Evolutionary conservation across 2,113 vertebrate species (phyloP).

Genomic region (Chiloscyllium plagiosum): DNA sequence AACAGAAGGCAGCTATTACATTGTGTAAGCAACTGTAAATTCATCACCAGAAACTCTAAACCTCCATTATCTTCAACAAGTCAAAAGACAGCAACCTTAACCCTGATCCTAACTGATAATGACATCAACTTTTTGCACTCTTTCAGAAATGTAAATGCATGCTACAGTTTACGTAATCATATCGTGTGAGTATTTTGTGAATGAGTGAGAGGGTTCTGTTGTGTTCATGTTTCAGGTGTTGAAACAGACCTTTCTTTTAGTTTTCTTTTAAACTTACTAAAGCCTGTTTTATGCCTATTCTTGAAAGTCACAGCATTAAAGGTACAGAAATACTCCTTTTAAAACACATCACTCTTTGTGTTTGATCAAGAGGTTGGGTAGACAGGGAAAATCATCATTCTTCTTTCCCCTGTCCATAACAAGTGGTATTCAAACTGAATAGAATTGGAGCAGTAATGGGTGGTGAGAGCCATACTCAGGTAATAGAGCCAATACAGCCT

Average conservation of each 20-base stretch:
- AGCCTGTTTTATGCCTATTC: neutral
- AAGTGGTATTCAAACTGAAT: neutral
- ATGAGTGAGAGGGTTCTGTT: neutral
- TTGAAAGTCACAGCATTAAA: neutral
- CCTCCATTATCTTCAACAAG: neutral
- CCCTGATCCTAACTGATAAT: neutral
- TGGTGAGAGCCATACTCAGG: neutral
- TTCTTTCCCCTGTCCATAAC: neutral
- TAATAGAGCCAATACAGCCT: neutral
- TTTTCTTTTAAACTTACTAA: neutral
- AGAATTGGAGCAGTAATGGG: neutral
- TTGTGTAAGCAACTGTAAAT: neutral
- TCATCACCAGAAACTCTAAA: neutral
- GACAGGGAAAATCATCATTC: neutral
- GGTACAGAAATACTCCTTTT: neutral
- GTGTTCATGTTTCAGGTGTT: neutral
- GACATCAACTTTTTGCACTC: no score
- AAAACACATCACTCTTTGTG: neutral
- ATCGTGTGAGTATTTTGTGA: neutral
- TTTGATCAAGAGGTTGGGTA: neutral
- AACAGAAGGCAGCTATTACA: no score
- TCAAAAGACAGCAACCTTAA: neutral
- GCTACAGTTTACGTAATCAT: neutral
- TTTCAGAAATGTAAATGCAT: no score
- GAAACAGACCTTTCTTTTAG: neutral